Conservation (phyloP, 2,797 vertebrate species). For the Sebastiscus albofasciatus region DNA sequence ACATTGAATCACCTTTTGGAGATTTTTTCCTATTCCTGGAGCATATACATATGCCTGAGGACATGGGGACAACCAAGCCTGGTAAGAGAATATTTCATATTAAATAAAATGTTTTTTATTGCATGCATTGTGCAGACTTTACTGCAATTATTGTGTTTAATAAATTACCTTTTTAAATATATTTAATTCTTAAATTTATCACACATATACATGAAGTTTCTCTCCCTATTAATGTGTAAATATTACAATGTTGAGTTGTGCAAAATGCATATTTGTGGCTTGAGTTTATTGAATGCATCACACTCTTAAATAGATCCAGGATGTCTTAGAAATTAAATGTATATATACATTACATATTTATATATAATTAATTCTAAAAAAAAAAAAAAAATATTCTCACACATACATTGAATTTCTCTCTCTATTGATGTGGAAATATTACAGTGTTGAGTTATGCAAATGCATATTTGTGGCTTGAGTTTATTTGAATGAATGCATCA, state of each 20-base stretch:
- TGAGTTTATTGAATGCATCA: too few species aligned
- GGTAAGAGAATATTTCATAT: slow-evolving; percentile 62
- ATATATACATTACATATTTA: neutral
- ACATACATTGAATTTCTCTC: too few species aligned
- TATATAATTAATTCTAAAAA: neutral
- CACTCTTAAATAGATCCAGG: too few species aligned
- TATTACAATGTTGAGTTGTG: too few species aligned
- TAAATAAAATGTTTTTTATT: neutral
- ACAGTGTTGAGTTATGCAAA: neutral
- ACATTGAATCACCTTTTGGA: neutral
- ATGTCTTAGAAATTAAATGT: too few species aligned
- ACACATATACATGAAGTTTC: too few species aligned
- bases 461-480: neutral
- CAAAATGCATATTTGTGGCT: too few species aligned
- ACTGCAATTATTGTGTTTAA: neutral
- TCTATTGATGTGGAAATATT: too few species aligned
- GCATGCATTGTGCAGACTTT: neutral
- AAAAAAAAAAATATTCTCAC: too few species aligned
- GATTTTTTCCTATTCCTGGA: neutral
- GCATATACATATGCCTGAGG: slow-evolving; percentile 66
- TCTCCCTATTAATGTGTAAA: too few species aligned
- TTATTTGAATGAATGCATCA: neutral
- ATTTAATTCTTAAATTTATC: neutral
- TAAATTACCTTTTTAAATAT: neutral
- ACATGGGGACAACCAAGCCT: slow-evolving; percentile 78